phyloP scores from a whole-genome alignment of 35 echinoderm and acorn worm genomes.

The Nesometra sesokonis region DNA sequence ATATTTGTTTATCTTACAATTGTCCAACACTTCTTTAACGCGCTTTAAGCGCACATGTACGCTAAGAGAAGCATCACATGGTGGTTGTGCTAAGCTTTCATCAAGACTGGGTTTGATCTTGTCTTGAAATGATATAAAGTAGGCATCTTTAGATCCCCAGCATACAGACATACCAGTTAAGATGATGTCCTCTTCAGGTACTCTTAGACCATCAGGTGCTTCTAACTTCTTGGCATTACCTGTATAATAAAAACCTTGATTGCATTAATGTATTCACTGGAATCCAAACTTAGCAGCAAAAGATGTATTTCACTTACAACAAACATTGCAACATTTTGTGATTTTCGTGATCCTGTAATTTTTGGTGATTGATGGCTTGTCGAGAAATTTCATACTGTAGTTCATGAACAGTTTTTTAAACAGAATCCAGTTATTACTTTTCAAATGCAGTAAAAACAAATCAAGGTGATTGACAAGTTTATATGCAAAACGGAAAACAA shows the following conservation, averaged over 20 bases:
- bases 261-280: too few species aligned
- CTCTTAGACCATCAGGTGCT: constrained; percentile 48
- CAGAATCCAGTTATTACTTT: too few species aligned
- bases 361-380: too few species aligned
- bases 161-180: constrained; percentile 83
- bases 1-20: not conserved
- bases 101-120: constrained; percentile 36
- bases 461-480: too few species aligned
- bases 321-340: too few species aligned
- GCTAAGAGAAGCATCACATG: constrained; percentile 33
- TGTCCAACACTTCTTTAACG: constrained; percentile 42
- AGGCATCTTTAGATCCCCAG: constrained; percentile 89
- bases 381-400: too few species aligned
- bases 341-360: too few species aligned
- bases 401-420: too few species aligned
- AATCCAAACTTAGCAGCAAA: too few species aligned
- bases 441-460: too few species aligned
- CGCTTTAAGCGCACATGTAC: constrained; percentile 33
- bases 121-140: constrained; percentile 78
- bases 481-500: too few species aligned
- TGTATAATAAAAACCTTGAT: not conserved
- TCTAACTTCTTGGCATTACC: constrained; percentile 4
- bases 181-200: constrained; percentile 45
- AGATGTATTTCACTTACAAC: too few species aligned
- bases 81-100: constrained; percentile 63